A percentile compares a stretch with the other conserved stretches of the same genome.
Conservation (phyloP, 2,113 vertebrate species). For the Gopherus flavomarginatus region DNA sequence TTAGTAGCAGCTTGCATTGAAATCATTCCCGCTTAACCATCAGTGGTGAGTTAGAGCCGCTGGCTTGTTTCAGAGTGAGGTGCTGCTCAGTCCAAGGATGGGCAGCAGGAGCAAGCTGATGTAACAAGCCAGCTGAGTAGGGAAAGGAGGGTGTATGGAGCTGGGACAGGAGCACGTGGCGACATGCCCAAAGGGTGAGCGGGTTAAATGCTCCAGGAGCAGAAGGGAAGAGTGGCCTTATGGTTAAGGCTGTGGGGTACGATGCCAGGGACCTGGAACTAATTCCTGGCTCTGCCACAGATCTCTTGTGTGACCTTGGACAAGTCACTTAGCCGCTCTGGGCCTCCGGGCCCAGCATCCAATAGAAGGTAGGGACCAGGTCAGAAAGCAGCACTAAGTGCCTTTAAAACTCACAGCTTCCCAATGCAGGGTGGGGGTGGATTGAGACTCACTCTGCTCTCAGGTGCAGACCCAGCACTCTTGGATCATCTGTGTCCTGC, state of each 20-base stretch:
- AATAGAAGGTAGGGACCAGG: not conserved
- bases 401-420: not conserved
- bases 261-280: not conserved
- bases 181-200: not conserved
- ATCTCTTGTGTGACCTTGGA: not conserved
- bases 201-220: not conserved
- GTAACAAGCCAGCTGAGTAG: not conserved
- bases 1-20: not conserved
- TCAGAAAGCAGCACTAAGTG: not conserved
- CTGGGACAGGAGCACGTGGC: not conserved
- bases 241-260: not conserved
- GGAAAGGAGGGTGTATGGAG: not conserved
- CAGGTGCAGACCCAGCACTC: not conserved
- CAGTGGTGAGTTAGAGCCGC: not conserved
- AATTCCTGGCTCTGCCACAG: not conserved
- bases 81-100: not conserved
- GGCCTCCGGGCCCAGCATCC: not conserved
- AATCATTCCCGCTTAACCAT: not conserved
- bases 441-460: not conserved
- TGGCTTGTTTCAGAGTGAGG: not conserved
- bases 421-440: too few species aligned
- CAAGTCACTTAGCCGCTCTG: not conserved
- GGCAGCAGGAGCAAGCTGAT: not conserved
- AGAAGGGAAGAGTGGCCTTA: not conserved
- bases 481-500: too few species aligned